A percentile compares a stretch with the other conserved stretches of the same genome.
These are phyloP conservation scores for Orestias chungarensis DNA, from an alignment of 2,797 vertebrate genomes.

Conservation along the genomic window DNA sequence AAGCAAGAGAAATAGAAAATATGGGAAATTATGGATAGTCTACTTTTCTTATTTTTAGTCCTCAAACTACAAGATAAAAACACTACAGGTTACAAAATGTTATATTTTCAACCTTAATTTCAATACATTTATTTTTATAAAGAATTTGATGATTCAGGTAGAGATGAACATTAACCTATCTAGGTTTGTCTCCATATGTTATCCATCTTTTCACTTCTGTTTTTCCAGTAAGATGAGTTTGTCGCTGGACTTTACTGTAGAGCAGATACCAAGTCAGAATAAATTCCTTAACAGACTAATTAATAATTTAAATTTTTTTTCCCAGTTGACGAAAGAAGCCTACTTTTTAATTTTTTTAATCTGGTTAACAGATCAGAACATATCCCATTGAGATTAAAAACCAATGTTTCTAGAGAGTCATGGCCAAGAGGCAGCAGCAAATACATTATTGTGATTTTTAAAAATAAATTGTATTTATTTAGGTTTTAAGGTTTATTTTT, in stretches of 20 bases:
- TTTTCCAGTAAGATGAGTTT: neutral
- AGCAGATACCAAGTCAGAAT: neutral
- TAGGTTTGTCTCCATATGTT: neutral
- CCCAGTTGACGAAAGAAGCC: neutral
- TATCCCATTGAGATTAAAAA: too few relatives aligned
- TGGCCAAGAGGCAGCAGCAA: too few relatives aligned
- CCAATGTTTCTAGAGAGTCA: too few relatives aligned
- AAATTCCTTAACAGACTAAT: neutral
- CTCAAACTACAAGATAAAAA: neutral
- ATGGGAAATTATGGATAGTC: too few relatives aligned
- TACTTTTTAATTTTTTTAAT: neutral
- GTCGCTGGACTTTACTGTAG: neutral
- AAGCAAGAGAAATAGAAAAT: too few relatives aligned
- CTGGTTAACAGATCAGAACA: too few relatives aligned
- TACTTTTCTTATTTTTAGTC: neutral
- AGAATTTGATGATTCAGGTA: too few relatives aligned
- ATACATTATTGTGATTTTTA: too few relatives aligned
- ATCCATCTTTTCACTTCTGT: neutral
- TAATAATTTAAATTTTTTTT: neutral
- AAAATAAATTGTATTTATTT: neutral
- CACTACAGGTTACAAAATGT: neutral
- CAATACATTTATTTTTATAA: neutral
- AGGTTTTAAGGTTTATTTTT: neutral
- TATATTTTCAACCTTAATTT: neutral
- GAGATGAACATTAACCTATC: neutral